Evolutionary conservation across 1,140 invertebrate genomes (phyloP).

Genomic region (Liolophura sinensis): DNA sequence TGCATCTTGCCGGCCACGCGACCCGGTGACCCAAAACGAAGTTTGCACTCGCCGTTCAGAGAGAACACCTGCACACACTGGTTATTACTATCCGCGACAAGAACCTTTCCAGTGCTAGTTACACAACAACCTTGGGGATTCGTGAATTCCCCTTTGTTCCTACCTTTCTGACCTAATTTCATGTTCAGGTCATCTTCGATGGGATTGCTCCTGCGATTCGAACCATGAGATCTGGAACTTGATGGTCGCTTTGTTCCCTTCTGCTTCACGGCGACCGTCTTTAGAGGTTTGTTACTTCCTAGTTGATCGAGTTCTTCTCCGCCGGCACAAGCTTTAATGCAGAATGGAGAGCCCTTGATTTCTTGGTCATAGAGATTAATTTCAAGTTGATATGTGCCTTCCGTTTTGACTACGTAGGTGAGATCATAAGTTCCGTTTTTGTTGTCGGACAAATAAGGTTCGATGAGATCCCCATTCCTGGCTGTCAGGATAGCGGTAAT

Average conservation of each 20-base stretch:
- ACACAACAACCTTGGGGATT: slow-evolving; percentile 64
- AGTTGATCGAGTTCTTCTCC: slow-evolving; percentile 26
- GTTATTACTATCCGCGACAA: slow-evolving; percentile 67
- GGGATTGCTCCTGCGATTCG: slow-evolving; percentile 56
- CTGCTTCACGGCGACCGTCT: slow-evolving; percentile 50
- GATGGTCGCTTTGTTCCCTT: slow-evolving; percentile 55
- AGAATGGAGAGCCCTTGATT: slow-evolving; percentile 62
- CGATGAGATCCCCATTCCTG: slow-evolving; percentile 29
- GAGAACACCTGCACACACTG: slow-evolving; percentile 63
- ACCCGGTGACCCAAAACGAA: slow-evolving; percentile 62
- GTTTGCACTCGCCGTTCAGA: slow-evolving; percentile 49
- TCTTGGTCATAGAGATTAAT: slow-evolving; percentile 60
- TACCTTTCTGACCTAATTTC: slow-evolving; percentile 61
- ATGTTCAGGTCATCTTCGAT: slow-evolving; percentile 61
- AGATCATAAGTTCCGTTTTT: slow-evolving; percentile 62
- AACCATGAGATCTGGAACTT: slow-evolving; percentile 58
- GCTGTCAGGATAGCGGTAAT: slow-evolving; percentile 37
- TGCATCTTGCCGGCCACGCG: slow-evolving; percentile 63
- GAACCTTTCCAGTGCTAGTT: slow-evolving; percentile 55
- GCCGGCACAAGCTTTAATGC: slow-evolving; percentile 41
- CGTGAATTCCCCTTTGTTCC: slow-evolving; percentile 65
- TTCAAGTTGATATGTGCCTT: slow-evolving; percentile 56
- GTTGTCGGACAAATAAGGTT: slow-evolving; percentile 58
- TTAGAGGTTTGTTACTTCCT: slow-evolving; percentile 39
- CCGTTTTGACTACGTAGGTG: slow-evolving; percentile 54